Conservation (phyloP, 2,797 vertebrate genomes). For the Amniataba percoides region DNA sequence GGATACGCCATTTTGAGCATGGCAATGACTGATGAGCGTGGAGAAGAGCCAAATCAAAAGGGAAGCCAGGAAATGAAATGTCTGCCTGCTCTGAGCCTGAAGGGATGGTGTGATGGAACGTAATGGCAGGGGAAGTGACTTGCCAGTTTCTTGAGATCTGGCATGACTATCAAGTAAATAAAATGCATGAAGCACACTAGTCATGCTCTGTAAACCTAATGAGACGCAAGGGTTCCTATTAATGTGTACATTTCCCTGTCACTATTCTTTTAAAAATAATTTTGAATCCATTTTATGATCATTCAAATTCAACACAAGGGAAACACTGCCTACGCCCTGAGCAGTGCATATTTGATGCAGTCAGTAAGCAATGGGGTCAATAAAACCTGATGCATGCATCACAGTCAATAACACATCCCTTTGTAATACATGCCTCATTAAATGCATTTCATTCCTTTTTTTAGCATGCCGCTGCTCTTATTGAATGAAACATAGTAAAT, state of each 20-base stretch:
- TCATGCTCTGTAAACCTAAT: conserved; percentile 40
- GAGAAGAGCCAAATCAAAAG: conserved; percentile 73
- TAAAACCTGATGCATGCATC: conserved; percentile 40
- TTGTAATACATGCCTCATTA: conserved; percentile 17
- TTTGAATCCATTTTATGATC: not conserved
- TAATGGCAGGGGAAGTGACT: conserved; percentile 42
- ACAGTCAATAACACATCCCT: conserved; percentile 35
- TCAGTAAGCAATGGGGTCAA: conserved; percentile 41
- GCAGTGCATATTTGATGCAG: conserved; percentile 27
- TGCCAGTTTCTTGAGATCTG: conserved; percentile 58
- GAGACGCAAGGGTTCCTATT: not conserved
- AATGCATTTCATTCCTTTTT: not conserved
- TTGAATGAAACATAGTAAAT: conserved; percentile 23
- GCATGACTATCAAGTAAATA: conserved; percentile 54
- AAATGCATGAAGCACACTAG: conserved; percentile 31
- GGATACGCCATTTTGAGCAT: conserved; percentile 78
- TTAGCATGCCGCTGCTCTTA: conserved; percentile 2
- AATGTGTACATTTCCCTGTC: conserved; percentile 10
- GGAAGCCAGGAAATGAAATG: conserved; percentile 73
- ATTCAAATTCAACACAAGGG: conserved; percentile 2
- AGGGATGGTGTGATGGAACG: conserved; percentile 60
- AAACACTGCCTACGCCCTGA: conserved; percentile 7
- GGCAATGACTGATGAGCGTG: conserved; percentile 74
- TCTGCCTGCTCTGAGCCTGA: conserved; percentile 63
- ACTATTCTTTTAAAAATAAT: not conserved